Evolutionary conservation across 1,140 invertebrate genomes (phyloP), one percentile per base, ranked within the genome.

Genomic region (Drosophila littoralis): DNA sequence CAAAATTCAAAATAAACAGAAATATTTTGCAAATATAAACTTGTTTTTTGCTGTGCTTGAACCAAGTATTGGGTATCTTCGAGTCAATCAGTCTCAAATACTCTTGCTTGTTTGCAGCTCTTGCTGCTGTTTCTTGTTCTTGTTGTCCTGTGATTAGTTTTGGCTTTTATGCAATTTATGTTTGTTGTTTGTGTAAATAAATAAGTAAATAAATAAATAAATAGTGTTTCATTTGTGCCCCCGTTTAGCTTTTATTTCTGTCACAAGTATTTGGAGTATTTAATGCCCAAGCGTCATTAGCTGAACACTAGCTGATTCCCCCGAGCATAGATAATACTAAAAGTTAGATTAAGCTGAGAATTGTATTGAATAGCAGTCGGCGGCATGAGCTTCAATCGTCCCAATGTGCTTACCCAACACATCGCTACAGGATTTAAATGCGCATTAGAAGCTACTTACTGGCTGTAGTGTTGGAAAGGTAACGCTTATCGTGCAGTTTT

Each of bases 141-240:
- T 33, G 9, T 61, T 55, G 42, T 71, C 32, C 64, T 59, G 64
- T 68, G 70, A 73, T 73, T 73, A 73, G 64, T 73, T 73, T 73
- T 73, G n/a, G 70, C 38, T 58, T 45, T 67, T 72, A 54, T 45
- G 48, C 67, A 63, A 61, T 70, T 70, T 70, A 61, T 60, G 40
- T 60, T 52, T 54, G 40, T 15, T 38, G 8, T 10, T 10, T 48
- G 42, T 46, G 33, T 58, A 28, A 50, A 35, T 36, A 57, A 46
- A 57, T 66, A 54, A 70, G 57, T 51, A 54, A 68, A 68, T 50
- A 60, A 66, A 66, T 46, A 42, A 42, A 42, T 42, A 42, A 42
- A 42, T 42, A 51, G 52, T 40, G 52, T 58, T 72, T 66, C 43
- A 66, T 72, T 66, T 66, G 15, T 46, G 43, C 42, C 36, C 6